These are phyloP conservation scores for silkworm (Bombyx mori) DNA, from an alignment of 1,140 invertebrate genomes.

Conservation along the genomic window DNA sequence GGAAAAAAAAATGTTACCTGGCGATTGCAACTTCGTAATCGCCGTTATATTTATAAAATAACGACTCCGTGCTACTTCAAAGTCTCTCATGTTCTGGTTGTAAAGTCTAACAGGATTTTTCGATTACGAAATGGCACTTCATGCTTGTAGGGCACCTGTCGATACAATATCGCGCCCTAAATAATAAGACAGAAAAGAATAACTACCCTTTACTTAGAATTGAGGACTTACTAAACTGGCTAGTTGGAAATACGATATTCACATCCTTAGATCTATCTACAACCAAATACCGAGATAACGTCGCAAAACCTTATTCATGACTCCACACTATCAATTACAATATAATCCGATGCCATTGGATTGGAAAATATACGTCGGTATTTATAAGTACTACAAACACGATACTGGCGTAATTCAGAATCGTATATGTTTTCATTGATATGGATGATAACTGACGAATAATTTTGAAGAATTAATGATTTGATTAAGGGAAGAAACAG, in stretches of 20 bases:
- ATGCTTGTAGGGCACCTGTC: no score
- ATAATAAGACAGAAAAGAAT: slow-evolving; percentile 27
- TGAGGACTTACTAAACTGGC: slow-evolving; percentile 45
- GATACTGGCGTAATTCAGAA: slow-evolving; percentile 11
- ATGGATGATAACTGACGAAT: slow-evolving; percentile 12
- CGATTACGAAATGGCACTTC: no score
- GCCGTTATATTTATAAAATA: no score
- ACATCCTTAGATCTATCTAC: slow-evolving; percentile 18
- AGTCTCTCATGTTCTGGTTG: no score
- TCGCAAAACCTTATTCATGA: slow-evolving; percentile 19
- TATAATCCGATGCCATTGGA: slow-evolving; percentile 18
- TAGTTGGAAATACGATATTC: slow-evolving; percentile 13
- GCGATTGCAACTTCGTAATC: no score
- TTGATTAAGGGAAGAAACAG: background rate
- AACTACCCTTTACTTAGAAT: slow-evolving; percentile 34
- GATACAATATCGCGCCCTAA: slow-evolving; percentile 23
- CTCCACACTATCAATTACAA: slow-evolving; percentile 15
- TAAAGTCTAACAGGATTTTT: no score
- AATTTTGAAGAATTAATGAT: background rate
- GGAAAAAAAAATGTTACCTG: no score
- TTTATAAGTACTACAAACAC: slow-evolving; percentile 22
- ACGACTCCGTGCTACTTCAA: no score
- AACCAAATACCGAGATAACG: slow-evolving; percentile 29
- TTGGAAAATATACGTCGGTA: slow-evolving; percentile 13
- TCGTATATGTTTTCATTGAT: slow-evolving; percentile 6